Conservation (phyloP, 2,888 invertebrate species). For the Desoria tigrina region DNA sequence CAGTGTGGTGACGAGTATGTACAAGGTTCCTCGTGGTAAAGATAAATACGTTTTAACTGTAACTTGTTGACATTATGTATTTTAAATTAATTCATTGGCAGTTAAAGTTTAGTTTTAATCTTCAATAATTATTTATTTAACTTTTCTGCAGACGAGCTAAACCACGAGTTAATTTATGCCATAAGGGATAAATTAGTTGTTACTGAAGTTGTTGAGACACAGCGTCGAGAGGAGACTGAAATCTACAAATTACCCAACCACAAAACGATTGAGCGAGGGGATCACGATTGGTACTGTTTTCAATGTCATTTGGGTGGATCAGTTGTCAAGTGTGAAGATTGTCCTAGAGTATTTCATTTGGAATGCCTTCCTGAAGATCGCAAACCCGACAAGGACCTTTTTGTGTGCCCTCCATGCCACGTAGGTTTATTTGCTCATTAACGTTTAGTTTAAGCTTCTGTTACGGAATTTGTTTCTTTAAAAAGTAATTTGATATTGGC, state of each 20-base stretch:
- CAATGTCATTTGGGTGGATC: conserved; percentile 72
- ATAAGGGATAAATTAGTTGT: conserved; percentile 47
- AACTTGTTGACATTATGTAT: too few relatives aligned
- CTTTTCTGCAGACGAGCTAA: conserved; percentile 46
- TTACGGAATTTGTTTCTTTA: too few relatives aligned
- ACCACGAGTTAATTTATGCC: conserved; percentile 47
- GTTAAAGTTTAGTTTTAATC: conserved; percentile 2
- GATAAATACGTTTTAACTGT: too few relatives aligned
- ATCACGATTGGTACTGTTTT: conserved; percentile 77
- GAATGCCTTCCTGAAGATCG: conserved; percentile 63
- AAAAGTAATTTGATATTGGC: conserved; percentile 8
- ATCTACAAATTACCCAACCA: conserved; percentile 49
- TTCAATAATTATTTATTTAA: conserved; percentile 6
- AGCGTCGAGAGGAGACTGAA: conserved; percentile 45
- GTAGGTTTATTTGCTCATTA: conserved; percentile 55
- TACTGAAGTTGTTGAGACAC: conserved; percentile 44
- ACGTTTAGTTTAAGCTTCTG: conserved; percentile 12
- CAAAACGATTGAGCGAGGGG: conserved; percentile 58
- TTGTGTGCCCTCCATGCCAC: conserved; percentile 59
- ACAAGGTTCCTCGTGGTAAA: conserved; percentile 46
- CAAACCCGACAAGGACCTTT: conserved; percentile 58
- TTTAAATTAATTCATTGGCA: neutral
- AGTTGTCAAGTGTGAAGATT: conserved; percentile 63
- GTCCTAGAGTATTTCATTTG: conserved; percentile 71
- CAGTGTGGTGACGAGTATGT: conserved; percentile 31